Evolutionary conservation across 2,797 vertebrate genomes (phyloP).

Genomic region (Hoplostethus mediterraneus): DNA sequence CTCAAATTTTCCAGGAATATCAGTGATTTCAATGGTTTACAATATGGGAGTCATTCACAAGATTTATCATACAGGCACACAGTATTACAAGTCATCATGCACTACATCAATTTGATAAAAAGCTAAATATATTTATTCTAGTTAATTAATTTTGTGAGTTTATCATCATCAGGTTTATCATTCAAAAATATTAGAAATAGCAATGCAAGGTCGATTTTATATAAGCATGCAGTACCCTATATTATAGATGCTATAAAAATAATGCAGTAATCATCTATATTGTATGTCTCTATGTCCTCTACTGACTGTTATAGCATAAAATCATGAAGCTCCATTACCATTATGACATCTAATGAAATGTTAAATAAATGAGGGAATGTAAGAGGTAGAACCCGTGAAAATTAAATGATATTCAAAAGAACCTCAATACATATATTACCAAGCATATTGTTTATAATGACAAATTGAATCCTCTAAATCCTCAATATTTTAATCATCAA

Average conservation of each 20-base stretch:
- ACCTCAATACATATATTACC: background rate
- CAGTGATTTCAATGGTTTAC: conserved; percentile 11
- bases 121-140: background rate
- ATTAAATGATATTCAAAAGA: conserved; percentile 25
- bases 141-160: background rate
- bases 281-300: background rate
- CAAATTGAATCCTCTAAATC: conserved; percentile 6
- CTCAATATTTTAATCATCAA: background rate
- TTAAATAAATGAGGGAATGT: background rate
- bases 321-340: background rate
- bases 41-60: background rate
- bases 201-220: background rate
- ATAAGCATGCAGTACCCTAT: conserved; percentile 12
- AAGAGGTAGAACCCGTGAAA: conserved; percentile 47
- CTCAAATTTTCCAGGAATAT: conserved; percentile 2
- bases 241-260: background rate
- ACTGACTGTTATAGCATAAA: conserved; percentile 13
- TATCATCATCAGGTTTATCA: background rate
- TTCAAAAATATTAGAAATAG: background rate
- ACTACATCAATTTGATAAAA: background rate
- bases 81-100: background rate
- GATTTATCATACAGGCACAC: background rate
- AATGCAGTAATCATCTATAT: conserved; percentile 6
- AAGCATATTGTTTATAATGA: background rate
- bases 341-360: conserved; percentile 6